Conservation (phyloP, 2,797 vertebrate genomes). For the Triplophysa bombifrons region DNA sequence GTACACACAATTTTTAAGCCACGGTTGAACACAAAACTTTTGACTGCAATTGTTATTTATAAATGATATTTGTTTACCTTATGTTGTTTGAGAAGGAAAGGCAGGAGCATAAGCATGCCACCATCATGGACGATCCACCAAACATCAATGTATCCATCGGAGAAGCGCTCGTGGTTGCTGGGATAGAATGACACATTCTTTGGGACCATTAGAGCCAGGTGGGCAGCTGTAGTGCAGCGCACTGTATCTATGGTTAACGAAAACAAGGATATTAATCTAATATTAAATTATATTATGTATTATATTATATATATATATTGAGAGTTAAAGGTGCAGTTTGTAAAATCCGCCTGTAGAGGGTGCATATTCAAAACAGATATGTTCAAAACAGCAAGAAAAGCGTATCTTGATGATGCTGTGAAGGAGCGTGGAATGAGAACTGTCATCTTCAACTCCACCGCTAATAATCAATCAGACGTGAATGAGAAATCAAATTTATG, state of each 20-base stretch:
- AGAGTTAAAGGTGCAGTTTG: too few species aligned
- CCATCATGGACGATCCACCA: slow-evolving; percentile 99
- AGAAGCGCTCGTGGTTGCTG: slow-evolving; percentile 95
- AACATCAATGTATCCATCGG: slow-evolving; percentile 94
- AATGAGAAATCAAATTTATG: too few species aligned
- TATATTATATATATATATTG: too few species aligned
- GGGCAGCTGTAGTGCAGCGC: slow-evolving; percentile 95
- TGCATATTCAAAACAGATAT: too few species aligned
- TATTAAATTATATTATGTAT: too few species aligned
- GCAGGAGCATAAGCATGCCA: slow-evolving; percentile 97
- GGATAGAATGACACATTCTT: slow-evolving; percentile 98
- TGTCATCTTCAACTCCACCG: too few species aligned
- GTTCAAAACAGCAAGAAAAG: too few species aligned
- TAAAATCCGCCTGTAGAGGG: too few species aligned
- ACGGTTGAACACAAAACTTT: not conserved
- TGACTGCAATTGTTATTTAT: too few species aligned
- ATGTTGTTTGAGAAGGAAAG: slow-evolving; percentile 96
- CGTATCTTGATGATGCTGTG: too few species aligned
- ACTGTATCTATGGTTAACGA: slow-evolving; percentile 83
- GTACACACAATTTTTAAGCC: not conserved
- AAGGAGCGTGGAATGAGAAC: too few species aligned
- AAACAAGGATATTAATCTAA: not conserved
- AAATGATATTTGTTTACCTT: slow-evolving; percentile 76
- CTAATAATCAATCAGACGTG: too few species aligned
- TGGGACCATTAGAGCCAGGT: slow-evolving; percentile 93